phyloP scores from a whole-genome alignment of 1,140 invertebrate species.

The Drosophila lacteicornis region DNA sequence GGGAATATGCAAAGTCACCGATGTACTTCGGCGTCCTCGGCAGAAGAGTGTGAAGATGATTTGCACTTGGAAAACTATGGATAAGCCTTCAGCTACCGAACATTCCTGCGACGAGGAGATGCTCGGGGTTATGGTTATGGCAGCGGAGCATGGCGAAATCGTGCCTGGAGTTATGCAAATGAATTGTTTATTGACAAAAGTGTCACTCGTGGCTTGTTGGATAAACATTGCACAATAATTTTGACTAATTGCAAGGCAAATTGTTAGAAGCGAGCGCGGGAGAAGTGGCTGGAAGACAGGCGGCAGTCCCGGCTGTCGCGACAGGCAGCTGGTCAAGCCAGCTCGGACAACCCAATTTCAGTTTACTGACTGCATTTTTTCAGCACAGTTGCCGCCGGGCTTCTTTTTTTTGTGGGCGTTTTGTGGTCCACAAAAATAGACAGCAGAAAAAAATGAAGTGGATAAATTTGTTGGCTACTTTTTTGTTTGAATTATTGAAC shows the following conservation, averaged over 20 bases:
- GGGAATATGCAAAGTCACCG: constrained; percentile 71
- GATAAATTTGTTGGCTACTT: constrained; percentile 68
- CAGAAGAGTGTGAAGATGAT: constrained; percentile 75
- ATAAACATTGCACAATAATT: constrained; percentile 82
- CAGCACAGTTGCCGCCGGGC: constrained; percentile 18
- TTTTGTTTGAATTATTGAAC: constrained; percentile 81
- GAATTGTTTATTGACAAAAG: constrained; percentile 77
- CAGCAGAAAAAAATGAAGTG: constrained; percentile 19
- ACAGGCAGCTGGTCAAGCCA: constrained; percentile 36
- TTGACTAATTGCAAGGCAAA: constrained; percentile 80
- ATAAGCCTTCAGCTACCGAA: constrained; percentile 51
- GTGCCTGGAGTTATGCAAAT: constrained; percentile 78
- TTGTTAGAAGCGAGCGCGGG: constrained; percentile 47
- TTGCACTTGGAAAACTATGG: constrained; percentile 62
- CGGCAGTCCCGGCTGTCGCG: background rate
- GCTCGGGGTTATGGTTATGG: constrained; percentile 25
- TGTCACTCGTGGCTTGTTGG: constrained; percentile 74
- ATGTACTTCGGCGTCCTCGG: constrained; percentile 43
- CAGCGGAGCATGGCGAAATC: constrained; percentile 39
- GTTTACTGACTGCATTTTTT: constrained; percentile 57
- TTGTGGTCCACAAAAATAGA: constrained; percentile 46
- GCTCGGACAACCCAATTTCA: constrained; percentile 51
- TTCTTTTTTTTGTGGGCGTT: constrained; percentile 59
- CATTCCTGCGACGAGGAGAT: constrained; percentile 18
- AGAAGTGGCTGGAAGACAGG: constrained; percentile 16